Evolutionary conservation across 2,113 vertebrate genomes (phyloP).

Genomic region (Phycodurus eques): DNA sequence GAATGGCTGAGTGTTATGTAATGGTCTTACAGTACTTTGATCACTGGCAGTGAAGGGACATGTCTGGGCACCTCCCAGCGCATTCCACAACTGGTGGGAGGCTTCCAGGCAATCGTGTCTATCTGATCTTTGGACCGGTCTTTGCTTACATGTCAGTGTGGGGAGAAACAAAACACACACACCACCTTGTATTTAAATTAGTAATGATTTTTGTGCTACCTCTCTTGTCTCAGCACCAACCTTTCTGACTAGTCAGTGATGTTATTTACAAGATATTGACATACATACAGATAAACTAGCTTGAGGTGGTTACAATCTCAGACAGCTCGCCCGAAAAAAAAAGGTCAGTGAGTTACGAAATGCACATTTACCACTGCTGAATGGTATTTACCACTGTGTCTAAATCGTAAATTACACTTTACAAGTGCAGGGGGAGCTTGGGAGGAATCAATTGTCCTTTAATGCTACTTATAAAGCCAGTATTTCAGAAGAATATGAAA

Average conservation of each 20-base stretch:
- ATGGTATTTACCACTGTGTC: neutral
- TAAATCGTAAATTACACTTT: constrained; percentile 1
- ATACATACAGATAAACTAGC: too few species aligned
- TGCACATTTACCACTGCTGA: neutral
- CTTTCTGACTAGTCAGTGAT: neutral
- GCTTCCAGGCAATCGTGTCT: neutral
- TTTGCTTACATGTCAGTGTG: neutral
- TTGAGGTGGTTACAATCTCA: too few species aligned
- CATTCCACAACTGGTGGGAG: neutral
- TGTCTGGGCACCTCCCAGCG: neutral
- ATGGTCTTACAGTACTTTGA: neutral
- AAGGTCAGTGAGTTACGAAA: neutral
- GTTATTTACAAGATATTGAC: neutral
- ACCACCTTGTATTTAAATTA: neutral
- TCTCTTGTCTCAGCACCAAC: neutral
- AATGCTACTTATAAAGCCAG: neutral
- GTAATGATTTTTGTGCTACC: neutral
- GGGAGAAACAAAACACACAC: neutral
- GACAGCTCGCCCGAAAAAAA: neutral
- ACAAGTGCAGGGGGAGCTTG: neutral
- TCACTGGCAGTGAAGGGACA: neutral
- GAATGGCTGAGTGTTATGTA: neutral
- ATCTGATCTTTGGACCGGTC: neutral
- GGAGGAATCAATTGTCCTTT: neutral
- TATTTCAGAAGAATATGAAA: neutral